These are phyloP conservation scores for Tenualosa ilisha DNA, from an alignment of 2,797 vertebrate genomes.

Conservation along the genomic window DNA sequence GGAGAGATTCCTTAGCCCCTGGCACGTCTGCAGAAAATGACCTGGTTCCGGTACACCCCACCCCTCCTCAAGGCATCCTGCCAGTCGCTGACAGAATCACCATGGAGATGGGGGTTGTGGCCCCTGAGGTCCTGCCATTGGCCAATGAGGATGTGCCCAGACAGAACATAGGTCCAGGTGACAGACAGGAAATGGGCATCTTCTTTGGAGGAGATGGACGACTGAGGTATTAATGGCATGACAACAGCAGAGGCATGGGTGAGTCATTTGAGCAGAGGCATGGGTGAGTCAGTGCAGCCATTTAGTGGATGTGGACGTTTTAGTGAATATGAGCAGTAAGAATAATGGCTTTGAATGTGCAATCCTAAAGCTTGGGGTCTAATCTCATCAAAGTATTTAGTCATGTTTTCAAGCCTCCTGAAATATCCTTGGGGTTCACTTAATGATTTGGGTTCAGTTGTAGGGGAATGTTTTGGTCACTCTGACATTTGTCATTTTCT, in stretches of 20 bases:
- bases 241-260: not conserved
- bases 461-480: not conserved
- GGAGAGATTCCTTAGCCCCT: not conserved
- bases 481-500: not conserved
- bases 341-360: not conserved
- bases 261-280: constrained; percentile 14
- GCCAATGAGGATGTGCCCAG: not conserved
- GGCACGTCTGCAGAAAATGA: not conserved
- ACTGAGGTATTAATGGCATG: not conserved
- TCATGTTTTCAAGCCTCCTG: not conserved
- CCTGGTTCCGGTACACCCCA: not conserved
- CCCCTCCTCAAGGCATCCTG: not conserved
- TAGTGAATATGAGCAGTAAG: not conserved
- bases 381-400: not conserved
- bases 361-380: not conserved
- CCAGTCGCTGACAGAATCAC: not conserved
- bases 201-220: not conserved
- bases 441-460: not conserved
- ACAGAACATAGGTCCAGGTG: not conserved
- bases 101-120: not conserved
- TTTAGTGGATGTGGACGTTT: not conserved
- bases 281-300: not conserved
- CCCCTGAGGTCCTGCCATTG: not conserved
- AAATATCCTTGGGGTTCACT: no score
- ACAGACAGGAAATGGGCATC: not conserved